Percentiles rank a stretch among this genome's conserved stretches.
Conservation (phyloP, 2,113 vertebrate species). For the Gymnarchus niloticus region DNA sequence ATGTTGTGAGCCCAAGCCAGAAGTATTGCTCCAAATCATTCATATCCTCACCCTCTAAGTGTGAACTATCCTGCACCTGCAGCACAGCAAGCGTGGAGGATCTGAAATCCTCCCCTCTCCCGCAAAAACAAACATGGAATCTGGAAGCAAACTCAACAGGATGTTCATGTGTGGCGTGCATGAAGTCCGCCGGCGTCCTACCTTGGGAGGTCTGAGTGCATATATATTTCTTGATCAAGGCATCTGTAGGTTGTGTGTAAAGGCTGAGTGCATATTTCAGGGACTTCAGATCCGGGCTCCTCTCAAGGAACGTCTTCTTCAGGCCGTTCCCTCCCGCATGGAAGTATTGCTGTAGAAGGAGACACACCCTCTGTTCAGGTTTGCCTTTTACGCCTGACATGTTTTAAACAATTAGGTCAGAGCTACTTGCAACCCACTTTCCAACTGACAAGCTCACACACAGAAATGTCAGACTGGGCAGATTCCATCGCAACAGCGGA, state of each 20-base stretch:
- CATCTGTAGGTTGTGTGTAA: constrained; percentile 93
- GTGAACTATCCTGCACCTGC: not conserved
- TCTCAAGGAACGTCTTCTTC: constrained; percentile 96
- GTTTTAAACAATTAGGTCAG: not conserved
- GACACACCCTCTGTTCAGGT: not conserved
- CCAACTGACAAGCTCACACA: not conserved
- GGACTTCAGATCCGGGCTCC: constrained; percentile 89
- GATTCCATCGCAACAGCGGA: not conserved
- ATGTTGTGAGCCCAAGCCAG: not conserved
- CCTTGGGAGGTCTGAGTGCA: constrained; percentile 89
- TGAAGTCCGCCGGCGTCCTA: constrained; percentile 49
- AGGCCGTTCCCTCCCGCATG: constrained; percentile 94
- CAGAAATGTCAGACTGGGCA: not conserved
- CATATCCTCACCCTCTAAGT: not conserved
- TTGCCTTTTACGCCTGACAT: not conserved
- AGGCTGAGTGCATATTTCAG: constrained; percentile 92
- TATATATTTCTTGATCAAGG: constrained; percentile 98
- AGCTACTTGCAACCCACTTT: not conserved
- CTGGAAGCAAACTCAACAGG: not conserved
- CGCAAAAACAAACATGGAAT: not conserved
- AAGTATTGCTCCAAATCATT: not conserved
- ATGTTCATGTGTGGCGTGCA: not conserved
- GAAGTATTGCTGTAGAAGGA: constrained; percentile 85
- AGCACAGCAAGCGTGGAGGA: not conserved
- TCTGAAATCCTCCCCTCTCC: not conserved